Base-by-base conservation (phyloP, 2,113 vertebrate species). In the Glaucidium brasilianum region DNA sequence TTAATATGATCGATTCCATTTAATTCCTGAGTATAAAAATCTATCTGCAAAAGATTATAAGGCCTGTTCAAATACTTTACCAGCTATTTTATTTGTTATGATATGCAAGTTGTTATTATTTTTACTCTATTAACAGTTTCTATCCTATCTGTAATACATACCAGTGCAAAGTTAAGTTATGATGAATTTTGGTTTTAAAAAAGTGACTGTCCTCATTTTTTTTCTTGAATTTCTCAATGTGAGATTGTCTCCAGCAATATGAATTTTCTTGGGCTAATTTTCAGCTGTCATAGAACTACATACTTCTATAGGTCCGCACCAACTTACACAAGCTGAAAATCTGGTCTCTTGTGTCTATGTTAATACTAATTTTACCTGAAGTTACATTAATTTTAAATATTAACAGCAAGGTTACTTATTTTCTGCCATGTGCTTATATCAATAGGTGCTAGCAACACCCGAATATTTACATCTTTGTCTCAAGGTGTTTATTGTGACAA, bases 381-480 rank as follows among this genome's bases (percentile, higher is more conserved):
- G 26, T 74, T 93, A 67, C 37, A 66, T 74, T 78, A 50, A 96
- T 90, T 92, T 84, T 84, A 91, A 94, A 84, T 86, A 91, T 94
- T 90, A 90, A 66, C 66, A 85, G 30, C 34, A 81, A 74, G 49
- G 7, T 27, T 87, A n/a, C 49, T 92, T 94, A 85, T 96, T 94
- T 92, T 72, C 47, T 79, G 85, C 76, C 67, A 63, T 53, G 25
- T 32, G 69, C 41, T 88, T 90, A 3, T 43, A 86, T 88, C 43
- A 45, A 45, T 16, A 45, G 43, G 43, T 45, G 43, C 67, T 82
- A 67, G 23, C 13, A 85, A 19, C 64, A 34, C 14, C 72, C 78
- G 49, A 95, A 92, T 93, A 95, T 84, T 88, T 84, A 34, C 50
- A 45, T 82, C 20, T 80, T 90, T 95, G 81, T 91, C 43, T 95